Base-by-base conservation (phyloP, 2,888 invertebrate species). In the Leptogaster cylindrica region DNA sequence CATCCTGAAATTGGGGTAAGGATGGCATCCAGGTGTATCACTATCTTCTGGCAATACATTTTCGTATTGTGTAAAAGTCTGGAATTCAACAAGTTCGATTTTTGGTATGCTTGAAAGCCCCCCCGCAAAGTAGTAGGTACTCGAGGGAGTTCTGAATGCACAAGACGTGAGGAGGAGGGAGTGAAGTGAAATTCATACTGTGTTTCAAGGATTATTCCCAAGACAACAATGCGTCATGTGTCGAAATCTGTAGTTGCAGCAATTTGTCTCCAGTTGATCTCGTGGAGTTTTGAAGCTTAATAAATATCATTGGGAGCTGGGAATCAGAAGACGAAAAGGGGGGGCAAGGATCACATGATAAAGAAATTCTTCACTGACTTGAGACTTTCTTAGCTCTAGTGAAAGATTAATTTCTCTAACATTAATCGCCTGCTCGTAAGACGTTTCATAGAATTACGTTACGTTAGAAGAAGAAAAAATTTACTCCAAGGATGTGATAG, bases 251-350 rank as follows among this genome's bases (percentile, higher is more conserved):
- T 14, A 55, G 33, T 36, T 50, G 28, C 33, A 33, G 55, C 36
- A 55, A 55, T 55, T 55, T 55, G 33, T 55, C 55, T 55, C 23
- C 12, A 36, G 55, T 14, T 16, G 36, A 16, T 33, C 16, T 33
- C 33, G 16, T 18, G 33, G 33, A 55, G 55, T 33, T 55, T 55
- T 18, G 33, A 55, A 55, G 55, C 31, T 55, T 55, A 55, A 36
- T 55, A 55, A 55, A 55, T 31, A 10, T 23, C 23, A 55, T 55
- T 31, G n/a, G 55, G 52, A n/a, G 28, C 27, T 12, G 12, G 46
- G 25, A 46, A 23, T 51, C 16, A 10, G 31, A 10, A 2, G 55
- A n/a, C n/a, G n/a, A n/a, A n/a, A n/a, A 23, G 33, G 33, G 20
- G 36, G 18, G 23, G 7, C 10, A 33, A 33, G 31, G 55, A n/a